Base-by-base conservation (phyloP, 23 tunicate species). In the Botrylloides violaceus region DNA sequence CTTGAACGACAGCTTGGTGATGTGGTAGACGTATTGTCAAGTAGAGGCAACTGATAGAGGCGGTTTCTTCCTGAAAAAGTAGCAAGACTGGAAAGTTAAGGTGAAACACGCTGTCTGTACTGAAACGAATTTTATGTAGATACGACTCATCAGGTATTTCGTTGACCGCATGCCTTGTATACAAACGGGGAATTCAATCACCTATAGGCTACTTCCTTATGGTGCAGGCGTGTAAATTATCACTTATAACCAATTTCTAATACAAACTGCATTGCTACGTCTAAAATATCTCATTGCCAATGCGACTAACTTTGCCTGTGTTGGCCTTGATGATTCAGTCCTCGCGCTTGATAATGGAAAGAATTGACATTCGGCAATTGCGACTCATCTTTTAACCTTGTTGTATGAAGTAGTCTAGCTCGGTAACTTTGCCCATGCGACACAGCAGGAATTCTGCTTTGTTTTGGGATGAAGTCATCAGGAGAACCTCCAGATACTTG, bases 331-430 rank as follows among this genome's bases (percentile, higher is more conserved):
- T 63, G 70, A 19, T 27, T 33, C 29, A 27, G 36, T 19, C 35
- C 70, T 7, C 33, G 70, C 18, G 70, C 70, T 29, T 27, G 18
- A 28, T 63, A 63, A 3, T 33, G 70, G 3, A 29, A 25, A 29
- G 32, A 19, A 19, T 31, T 27, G 33, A 63, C 70, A 28, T 26
- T 63, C 70, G 70, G 70, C 29, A 63, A 63, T 63, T 33, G 4
- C 26, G 19, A 63, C 3, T 63, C 70, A 28, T 31, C 70, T 12
- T 31, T 19, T 4, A 63, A 31, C 23, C 33, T 63, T 63, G 70
- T 63, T 29, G 70, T 63, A 19, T 63, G 70, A 19, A 63, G 35
- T 33, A 27, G 70, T 63, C 70, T 29, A 9, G 70, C 70, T 27
- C 33, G 20, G 35, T 63, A 63, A 6, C 53, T 43, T 15, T 43